Conservation (phyloP, 2,797 vertebrate species). For the Hippocampus kuda region DNA sequence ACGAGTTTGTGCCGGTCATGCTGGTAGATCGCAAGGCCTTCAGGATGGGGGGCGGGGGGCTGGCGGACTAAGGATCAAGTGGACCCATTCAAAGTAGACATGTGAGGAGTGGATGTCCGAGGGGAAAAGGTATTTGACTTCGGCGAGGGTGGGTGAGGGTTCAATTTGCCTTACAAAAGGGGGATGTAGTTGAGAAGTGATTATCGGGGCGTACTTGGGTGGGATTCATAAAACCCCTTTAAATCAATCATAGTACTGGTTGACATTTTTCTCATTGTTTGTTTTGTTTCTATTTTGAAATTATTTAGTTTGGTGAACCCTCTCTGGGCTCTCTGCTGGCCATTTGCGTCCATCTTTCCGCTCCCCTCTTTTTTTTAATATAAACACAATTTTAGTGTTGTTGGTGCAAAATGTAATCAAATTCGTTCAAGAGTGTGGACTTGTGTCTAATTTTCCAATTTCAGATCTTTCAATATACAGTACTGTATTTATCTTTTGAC, state of each 20-base stretch:
- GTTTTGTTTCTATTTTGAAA: background rate
- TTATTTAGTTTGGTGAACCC: too few relatives aligned
- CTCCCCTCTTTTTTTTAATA: too few relatives aligned
- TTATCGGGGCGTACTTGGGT: background rate
- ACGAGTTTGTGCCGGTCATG: background rate
- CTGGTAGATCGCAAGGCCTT: background rate
- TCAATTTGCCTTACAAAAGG: background rate
- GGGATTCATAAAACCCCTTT: background rate
- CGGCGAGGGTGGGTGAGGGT: background rate
- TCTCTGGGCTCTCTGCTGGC: too few relatives aligned
- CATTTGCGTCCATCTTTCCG: too few relatives aligned
- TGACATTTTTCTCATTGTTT: too few relatives aligned
- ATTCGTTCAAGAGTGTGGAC: too few relatives aligned
- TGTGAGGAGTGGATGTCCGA: background rate
- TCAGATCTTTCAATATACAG: too few relatives aligned
- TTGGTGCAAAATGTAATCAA: too few relatives aligned
- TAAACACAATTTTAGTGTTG: too few relatives aligned
- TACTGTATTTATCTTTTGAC: too few relatives aligned
- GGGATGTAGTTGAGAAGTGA: background rate
- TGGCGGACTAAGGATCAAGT: background rate
- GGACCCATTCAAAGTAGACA: background rate
- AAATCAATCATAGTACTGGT: background rate
- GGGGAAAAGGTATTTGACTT: background rate
- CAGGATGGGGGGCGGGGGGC: background rate
- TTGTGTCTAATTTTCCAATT: too few relatives aligned